These are phyloP conservation scores for Phenganax stokvisi DNA, from an alignment of 92 coral and sea anemone genomes.

Conservation along the genomic window DNA sequence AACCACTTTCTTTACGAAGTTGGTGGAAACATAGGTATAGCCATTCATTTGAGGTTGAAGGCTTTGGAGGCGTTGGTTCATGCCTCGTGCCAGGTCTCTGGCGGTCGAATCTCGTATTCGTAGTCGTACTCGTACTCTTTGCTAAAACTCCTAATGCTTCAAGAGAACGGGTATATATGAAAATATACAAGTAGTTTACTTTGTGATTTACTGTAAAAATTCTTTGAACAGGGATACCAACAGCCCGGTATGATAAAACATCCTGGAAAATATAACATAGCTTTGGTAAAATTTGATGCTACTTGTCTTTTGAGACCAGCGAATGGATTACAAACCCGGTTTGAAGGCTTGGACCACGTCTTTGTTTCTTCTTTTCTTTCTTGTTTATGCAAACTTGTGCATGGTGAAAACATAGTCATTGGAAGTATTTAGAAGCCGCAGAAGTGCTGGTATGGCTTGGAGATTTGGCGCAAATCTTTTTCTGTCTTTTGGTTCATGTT, in stretches of 20 bases:
- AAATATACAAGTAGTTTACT: conserved; percentile 24
- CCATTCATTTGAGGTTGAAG: not conserved
- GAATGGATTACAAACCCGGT: not conserved
- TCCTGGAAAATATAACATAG: conserved; percentile 52
- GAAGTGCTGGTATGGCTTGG: not conserved
- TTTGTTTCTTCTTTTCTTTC: not conserved
- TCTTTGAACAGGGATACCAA: conserved; percentile 87
- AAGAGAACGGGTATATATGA: not conserved
- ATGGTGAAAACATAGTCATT: too few species aligned
- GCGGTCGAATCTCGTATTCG: too few species aligned
- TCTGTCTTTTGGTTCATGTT: too few species aligned
- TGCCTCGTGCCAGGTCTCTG: too few species aligned
- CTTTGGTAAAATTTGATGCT: not conserved
- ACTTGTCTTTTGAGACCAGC: too few species aligned
- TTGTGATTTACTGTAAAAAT: conserved; percentile 92
- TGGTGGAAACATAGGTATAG: conserved; percentile 91
- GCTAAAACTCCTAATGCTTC: not conserved
- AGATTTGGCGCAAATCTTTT: not conserved
- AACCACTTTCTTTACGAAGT: conserved; percentile 75
- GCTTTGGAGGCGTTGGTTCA: too few species aligned
- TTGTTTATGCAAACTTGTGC: too few species aligned
- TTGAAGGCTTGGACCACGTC: not conserved
- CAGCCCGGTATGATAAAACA: conserved; percentile 88
- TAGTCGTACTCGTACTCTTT: too few species aligned
- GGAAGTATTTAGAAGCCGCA: too few species aligned